Conservation (phyloP, 2,797 vertebrate species). For the Lagocephalus sceleratus region DNA sequence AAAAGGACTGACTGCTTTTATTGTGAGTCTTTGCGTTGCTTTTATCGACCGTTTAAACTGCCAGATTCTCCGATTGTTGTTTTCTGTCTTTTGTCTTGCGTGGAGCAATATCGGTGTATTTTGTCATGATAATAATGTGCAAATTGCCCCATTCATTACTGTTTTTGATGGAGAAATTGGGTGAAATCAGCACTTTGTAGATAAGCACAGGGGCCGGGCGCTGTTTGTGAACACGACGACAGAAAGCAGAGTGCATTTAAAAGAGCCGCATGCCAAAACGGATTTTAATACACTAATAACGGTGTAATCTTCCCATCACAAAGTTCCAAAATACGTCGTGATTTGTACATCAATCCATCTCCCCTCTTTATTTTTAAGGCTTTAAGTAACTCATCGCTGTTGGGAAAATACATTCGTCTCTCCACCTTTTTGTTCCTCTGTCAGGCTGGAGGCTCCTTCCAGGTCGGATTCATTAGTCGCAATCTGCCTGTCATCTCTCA, state of each 20-base stretch:
- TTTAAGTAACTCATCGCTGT: slow-evolving; percentile 38
- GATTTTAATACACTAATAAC: slow-evolving; percentile 61
- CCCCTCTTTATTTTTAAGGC: slow-evolving; percentile 20
- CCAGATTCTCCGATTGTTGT: slow-evolving; percentile 59
- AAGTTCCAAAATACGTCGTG: slow-evolving; percentile 52
- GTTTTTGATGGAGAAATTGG: slow-evolving; percentile 64
- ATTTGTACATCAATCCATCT: slow-evolving; percentile 39
- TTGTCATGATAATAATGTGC: slow-evolving; percentile 63
- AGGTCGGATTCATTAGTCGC: slow-evolving; percentile 31
- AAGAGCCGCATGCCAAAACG: slow-evolving; percentile 46
- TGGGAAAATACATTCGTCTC: slow-evolving; percentile 33
- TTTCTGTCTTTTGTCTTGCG: slow-evolving; percentile 61
- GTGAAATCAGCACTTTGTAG: slow-evolving; percentile 69
- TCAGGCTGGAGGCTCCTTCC: slow-evolving; percentile 12
- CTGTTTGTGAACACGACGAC: slow-evolving; percentile 49
- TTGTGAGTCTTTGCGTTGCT: slow-evolving; percentile 51
- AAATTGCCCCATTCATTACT: slow-evolving; percentile 61
- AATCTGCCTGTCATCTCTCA: slow-evolving; percentile 9
- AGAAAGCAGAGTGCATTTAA: slow-evolving; percentile 57
- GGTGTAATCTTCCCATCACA: slow-evolving; percentile 61
- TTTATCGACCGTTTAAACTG: slow-evolving; percentile 57
- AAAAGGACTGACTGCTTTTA: slow-evolving; percentile 61
- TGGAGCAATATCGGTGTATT: slow-evolving; percentile 56
- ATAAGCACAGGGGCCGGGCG: slow-evolving; percentile 56
- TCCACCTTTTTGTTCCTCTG: slow-evolving; percentile 30